A percentile compares a stretch with the other conserved stretches of the same genome.
phyloP scores from a whole-genome alignment of 2,888 invertebrate species.

The Morpho deidamia region DNA sequence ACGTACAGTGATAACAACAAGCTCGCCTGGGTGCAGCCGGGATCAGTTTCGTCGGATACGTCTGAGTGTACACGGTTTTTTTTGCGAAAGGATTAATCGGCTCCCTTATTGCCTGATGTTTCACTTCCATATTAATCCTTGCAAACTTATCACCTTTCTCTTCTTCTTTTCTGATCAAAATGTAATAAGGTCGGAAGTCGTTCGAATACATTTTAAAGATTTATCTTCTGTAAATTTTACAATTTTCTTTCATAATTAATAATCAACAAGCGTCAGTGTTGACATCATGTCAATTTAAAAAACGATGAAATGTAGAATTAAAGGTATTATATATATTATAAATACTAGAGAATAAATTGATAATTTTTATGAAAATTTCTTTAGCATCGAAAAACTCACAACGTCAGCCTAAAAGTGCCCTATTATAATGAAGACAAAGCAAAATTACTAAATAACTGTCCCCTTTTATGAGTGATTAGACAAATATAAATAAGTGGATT shows the following conservation, averaged over 20 bases:
- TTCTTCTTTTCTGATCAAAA: conserved; percentile 59
- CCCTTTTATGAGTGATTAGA: too few relatives aligned
- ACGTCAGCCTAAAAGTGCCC: too few relatives aligned
- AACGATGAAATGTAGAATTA: conserved; percentile 30
- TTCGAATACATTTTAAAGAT: conserved; percentile 49
- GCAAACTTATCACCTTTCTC: conserved; percentile 66
- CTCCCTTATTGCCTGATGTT: conserved; percentile 40
- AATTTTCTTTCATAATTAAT: background rate
- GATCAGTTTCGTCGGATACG: conserved; percentile 54
- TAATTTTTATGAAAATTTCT: too few relatives aligned
- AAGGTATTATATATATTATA: background rate
- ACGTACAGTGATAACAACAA: conserved; percentile 57
- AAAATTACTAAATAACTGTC: too few relatives aligned
- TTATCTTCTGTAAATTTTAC: conserved; percentile 22
- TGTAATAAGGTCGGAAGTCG: conserved; percentile 60
- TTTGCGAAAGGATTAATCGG: conserved; percentile 55
- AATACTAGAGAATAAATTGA: too few relatives aligned
- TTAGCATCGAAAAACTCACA: too few relatives aligned
- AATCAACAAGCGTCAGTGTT: background rate
- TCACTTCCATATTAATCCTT: conserved; percentile 62
- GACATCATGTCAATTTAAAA: conserved; percentile 18
- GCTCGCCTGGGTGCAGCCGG: conserved; percentile 58
- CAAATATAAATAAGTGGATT: too few relatives aligned
- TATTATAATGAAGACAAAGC: too few relatives aligned
- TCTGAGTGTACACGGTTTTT: conserved; percentile 55